Evolutionary conservation across 30 jellyfish, hydroid and myxozoan genomes (phyloP).

Genomic region (Pelagia noctiluca): DNA sequence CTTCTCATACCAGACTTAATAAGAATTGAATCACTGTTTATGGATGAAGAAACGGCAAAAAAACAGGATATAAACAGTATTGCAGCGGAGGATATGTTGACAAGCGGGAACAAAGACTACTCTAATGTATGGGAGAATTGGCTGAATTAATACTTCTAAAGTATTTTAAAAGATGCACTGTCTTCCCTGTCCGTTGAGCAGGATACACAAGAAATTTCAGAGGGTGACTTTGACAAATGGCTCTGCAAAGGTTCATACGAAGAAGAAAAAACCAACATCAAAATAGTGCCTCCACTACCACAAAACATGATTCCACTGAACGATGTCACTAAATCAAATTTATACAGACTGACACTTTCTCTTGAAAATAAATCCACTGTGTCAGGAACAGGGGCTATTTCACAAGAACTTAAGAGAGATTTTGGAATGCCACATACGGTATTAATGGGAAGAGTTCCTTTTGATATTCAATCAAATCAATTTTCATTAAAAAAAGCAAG

Average conservation of each 20-base stretch:
- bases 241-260: slow-evolving; percentile 10
- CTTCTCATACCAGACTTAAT: slow-evolving; percentile 11
- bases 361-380: slow-evolving; percentile 13
- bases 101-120: slow-evolving; percentile 34
- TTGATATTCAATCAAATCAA: slow-evolving; percentile 11
- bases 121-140: slow-evolving; percentile 33
- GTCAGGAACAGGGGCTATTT: slow-evolving; percentile 27
- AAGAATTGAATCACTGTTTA: slow-evolving; percentile 14
- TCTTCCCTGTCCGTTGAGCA: slow-evolving; percentile 14
- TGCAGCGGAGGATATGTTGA: slow-evolving; percentile 28
- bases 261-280: slow-evolving; percentile 10
- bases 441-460: slow-evolving; percentile 1
- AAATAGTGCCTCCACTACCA: slow-evolving; percentile 13
- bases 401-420: slow-evolving; percentile 7
- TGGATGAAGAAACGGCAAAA: slow-evolving; percentile 39
- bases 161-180: slow-evolving; percentile 50
- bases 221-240: slow-evolving; percentile 36
- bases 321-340: slow-evolving; percentile 12
- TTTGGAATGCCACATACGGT: slow-evolving; percentile 15
- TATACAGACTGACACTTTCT: slow-evolving; percentile 14
- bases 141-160: slow-evolving; percentile 17
- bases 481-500: slow-evolving; percentile 9
- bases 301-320: background rate
- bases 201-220: slow-evolving; percentile 24
- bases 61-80: slow-evolving; percentile 35